These are phyloP conservation scores for Gryon sp. DNA, from an alignment of 1,140 invertebrate species.

Conservation along the genomic window DNA sequence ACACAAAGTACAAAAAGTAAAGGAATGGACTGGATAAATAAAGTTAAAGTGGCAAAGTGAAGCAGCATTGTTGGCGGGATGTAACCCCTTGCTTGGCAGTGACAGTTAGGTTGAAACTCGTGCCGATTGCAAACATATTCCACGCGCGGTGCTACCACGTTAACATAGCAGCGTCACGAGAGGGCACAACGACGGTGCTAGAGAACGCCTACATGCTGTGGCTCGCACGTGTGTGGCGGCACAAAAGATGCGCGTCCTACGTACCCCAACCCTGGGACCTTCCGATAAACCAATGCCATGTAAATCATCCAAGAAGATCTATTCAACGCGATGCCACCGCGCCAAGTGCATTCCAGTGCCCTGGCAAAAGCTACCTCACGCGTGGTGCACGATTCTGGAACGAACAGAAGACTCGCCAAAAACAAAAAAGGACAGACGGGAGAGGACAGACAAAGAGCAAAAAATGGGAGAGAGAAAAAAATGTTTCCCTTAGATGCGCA, in stretches of 20 bases:
- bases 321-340: constrained; percentile 60
- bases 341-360: constrained; percentile 12
- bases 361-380: constrained; percentile 13
- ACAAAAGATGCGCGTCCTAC: constrained; percentile 53
- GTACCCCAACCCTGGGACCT: constrained; percentile 36
- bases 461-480: constrained; percentile 10
- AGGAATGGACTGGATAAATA: constrained; percentile 10
- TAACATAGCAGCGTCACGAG: constrained; percentile 76
- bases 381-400: constrained; percentile 36
- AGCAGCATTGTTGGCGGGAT: background rate
- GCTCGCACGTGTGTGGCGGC: constrained; percentile 48
- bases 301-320: constrained; percentile 68
- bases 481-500: constrained; percentile 14
- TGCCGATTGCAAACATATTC: constrained; percentile 71
- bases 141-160: constrained; percentile 72
- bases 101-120: constrained; percentile 17
- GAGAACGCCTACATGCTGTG: constrained; percentile 62
- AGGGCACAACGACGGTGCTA: constrained; percentile 58
- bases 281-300: constrained; percentile 57
- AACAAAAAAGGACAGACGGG: too few relatives aligned
- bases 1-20: too few relatives aligned
- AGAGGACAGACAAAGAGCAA: too few relatives aligned
- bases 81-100: background rate
- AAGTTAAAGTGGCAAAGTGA: constrained; percentile 9
- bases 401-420: background rate